Evolutionary conservation across 2,113 vertebrate species (phyloP), one percentile per base, ranked within the genome.

Genomic region (Synodontis membranacea): DNA sequence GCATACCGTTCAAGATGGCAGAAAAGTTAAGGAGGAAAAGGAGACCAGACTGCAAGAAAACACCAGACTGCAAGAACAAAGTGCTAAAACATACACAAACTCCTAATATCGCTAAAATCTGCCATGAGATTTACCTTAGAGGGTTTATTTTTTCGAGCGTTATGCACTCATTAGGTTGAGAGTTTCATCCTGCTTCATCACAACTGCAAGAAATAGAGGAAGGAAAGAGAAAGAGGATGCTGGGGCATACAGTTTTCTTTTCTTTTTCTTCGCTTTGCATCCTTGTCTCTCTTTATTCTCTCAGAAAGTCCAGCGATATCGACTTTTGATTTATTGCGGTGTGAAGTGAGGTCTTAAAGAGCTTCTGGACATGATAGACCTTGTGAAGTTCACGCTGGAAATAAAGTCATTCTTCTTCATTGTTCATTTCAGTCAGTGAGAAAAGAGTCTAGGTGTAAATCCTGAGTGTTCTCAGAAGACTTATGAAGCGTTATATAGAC

Each of bases 221-320:
- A 92, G 88, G 88, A 90, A 88, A 84, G 74, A 90, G 68, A 56
- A 78, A 83, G 84, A 84, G 89, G 88, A 91, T 91, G 82, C 56
- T 60, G 46, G 44, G 37, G 75, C 68, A 79, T 5, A 42, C 2
- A 3, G 52, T 14, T 34, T n/a, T 25, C 4, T 39, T 72, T 12
- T 23, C 5, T 72, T 10, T 9, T 28, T n/a, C 4, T 52, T 10
- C 90, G 85, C 92, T 92, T 91, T 90, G 88, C 92, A 92, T 88
- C 84, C 86, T 91, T 93, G 93, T 93, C 92, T 90, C 86, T 89
- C 23, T 56, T 88, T 86, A 86, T 21, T 37, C 46, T 34, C 14
- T 34, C 74, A 48, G 37, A 42, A 14, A 5, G 68, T 4, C n/a
- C n/a, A n/a, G n/a, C n/a, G n/a, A n/a, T n/a, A n/a, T n/a, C 39